These are phyloP conservation scores for Ochotona princeps DNA, from an alignment of 2,113 vertebrate genomes.

Conservation along the genomic window DNA sequence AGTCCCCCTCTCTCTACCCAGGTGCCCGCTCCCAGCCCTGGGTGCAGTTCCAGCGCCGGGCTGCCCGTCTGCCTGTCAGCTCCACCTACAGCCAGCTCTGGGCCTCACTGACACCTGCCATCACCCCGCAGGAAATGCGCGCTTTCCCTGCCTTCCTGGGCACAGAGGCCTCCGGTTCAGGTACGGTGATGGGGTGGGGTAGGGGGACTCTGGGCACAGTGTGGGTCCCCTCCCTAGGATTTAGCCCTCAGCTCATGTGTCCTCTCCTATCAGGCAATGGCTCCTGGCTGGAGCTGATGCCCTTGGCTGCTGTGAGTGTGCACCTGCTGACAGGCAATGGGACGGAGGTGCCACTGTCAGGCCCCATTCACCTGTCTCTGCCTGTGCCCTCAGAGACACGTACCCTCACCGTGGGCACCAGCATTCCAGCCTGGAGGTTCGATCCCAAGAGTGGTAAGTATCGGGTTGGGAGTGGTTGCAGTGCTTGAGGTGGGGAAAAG, in stretches of 20 bases:
- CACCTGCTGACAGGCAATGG: conserved; percentile 92
- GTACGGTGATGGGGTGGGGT: conserved; percentile 77
- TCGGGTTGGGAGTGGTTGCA: neutral
- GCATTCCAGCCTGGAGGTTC: conserved; percentile 93
- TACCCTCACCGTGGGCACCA: conserved; percentile 85
- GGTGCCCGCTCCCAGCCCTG: conserved; percentile 94
- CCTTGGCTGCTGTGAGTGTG: conserved; percentile 91
- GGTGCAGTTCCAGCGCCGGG: conserved; percentile 94
- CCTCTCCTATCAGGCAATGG: conserved; percentile 82
- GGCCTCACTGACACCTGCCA: conserved; percentile 93
- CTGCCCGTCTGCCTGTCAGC: conserved; percentile 90
- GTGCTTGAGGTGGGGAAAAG: neutral
- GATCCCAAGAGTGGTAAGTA: conserved; percentile 91
- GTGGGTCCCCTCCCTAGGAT: neutral
- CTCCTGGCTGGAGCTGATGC: conserved; percentile 91
- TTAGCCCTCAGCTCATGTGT: neutral
- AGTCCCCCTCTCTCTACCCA: conserved; percentile 74
- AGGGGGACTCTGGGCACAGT: too few species aligned
- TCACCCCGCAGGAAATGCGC: conserved; percentile 90
- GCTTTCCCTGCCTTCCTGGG: conserved; percentile 96
- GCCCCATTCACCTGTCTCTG: conserved; percentile 91
- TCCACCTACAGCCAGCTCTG: conserved; percentile 93
- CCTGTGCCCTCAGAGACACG: conserved; percentile 90
- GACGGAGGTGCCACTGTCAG: conserved; percentile 87
- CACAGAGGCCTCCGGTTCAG: conserved; percentile 91